Base-by-base conservation (phyloP, 2,113 vertebrate species). In the Semnornis frantzii region DNA sequence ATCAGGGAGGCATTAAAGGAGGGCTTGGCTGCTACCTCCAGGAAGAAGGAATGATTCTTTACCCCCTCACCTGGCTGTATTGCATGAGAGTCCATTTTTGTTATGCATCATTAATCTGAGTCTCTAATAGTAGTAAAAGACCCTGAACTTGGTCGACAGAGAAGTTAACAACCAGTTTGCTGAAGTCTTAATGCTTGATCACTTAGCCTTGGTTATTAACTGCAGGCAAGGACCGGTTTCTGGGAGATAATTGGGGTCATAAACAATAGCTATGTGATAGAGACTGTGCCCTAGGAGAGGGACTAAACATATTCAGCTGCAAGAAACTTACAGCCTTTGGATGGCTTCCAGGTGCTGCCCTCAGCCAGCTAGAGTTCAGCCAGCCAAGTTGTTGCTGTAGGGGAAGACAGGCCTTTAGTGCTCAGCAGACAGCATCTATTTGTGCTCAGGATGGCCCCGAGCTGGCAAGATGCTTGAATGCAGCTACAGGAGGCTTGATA, bases 171-270 rank as follows among this genome's bases (percentile, higher is more conserved):
- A 76, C 80, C 69, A 70, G 87, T 94, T 96, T 73, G 54, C 88
- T 71, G 58, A 81, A 93, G 88, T 58, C 55, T 76, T 95, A 89
- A 73, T 64, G 25, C 65, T 60, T 84, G 90, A 96, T 93, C 96
- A 94, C 91, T 95, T 96, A 96, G 91, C 90, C 83, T 90, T 90
- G 90, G 85, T 95, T 97, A 96, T 95, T 97, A 97, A 97, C 81
- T 95, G 84, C 71, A 83, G 81, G 76, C 93, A 94, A 94, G 89
- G 77, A 94, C 93, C 91, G 85, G 88, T 92, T 92, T 94, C 92
- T 83, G 82, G 73, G 55, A 83, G 83, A 94, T 94, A 93, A 95
- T 46, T 92, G 85, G 78, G 92, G 92, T 80, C 79, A 84, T 94
- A 92, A 96, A 91, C 87, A 96, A 94, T 82, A 84, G 79, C 82